phyloP scores from a whole-genome alignment of 2,888 invertebrate genomes.

The Campopleginae sp. region DNA sequence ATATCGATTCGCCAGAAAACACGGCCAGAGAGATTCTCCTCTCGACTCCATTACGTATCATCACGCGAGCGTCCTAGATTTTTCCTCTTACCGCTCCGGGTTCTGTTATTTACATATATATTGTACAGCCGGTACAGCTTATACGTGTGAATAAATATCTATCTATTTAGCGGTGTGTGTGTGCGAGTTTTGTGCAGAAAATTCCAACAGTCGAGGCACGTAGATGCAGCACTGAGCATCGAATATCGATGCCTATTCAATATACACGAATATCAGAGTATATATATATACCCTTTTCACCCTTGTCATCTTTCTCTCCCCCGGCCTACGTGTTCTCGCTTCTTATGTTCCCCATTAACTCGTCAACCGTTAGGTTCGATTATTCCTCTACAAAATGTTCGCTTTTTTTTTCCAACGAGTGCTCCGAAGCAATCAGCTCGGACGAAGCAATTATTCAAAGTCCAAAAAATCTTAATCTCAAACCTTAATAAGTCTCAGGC shows the following conservation, averaged over 20 bases:
- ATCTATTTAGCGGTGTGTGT: conserved; percentile 33
- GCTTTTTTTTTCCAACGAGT: neutral
- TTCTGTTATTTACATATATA: conserved; percentile 35
- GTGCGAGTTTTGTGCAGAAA: conserved; percentile 38
- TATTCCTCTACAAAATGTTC: neutral
- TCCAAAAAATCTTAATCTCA: too few relatives aligned
- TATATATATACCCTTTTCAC: conserved; percentile 13
- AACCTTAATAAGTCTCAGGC: neutral
- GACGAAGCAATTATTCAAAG: neutral
- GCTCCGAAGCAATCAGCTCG: neutral
- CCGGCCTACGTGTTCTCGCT: conserved; percentile 31
- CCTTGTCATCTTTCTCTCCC: conserved; percentile 36
- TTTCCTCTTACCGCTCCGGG: conserved; percentile 1
- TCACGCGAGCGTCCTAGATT: conserved; percentile 39
- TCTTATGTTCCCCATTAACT: neutral
- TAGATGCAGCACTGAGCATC: conserved; percentile 56
- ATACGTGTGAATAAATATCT: neutral
- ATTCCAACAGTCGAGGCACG: conserved; percentile 61
- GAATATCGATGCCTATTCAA: conserved; percentile 62
- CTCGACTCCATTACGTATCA: conserved; percentile 37
- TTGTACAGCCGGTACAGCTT: conserved; percentile 30
- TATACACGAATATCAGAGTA: conserved; percentile 14
- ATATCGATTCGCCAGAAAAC: conserved; percentile 54
- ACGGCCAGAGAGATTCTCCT: conserved; percentile 39
- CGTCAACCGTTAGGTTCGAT: neutral